Evolutionary conservation across 1,140 invertebrate species (phyloP), one percentile per base, ranked within the genome.

Genomic region (Hypsibius dujardini): DNA sequence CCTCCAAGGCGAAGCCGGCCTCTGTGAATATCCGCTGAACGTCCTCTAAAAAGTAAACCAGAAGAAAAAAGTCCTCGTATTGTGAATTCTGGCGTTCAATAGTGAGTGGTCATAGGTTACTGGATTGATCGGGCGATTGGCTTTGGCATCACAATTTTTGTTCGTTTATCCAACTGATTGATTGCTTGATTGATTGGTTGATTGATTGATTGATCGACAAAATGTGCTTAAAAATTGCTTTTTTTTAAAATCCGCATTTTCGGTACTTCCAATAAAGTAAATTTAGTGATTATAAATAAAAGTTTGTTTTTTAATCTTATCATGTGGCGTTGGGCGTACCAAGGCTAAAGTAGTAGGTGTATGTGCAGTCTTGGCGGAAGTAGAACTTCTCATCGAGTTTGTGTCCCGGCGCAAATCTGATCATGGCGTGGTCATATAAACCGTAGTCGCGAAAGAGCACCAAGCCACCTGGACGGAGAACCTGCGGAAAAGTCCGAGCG

Each of bases 391-490:
- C 91, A 2, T 84, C 78, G 72, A 97, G 89, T 80, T 97, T 96
- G 77, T 90, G 87, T 0, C 92, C 92, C 1, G 89, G 85, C 74
- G 90, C 88, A 79, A 97, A 98, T 70, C 95, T 81, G 1, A 99
- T 76, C 79, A 98, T 95, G 1, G 95, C 90, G 87, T 98, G 90
- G 80, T 99, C 96, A 78, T 95, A 92, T n/a, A 93, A 79, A 0
- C 93, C 95, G 80, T 99, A 99, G 82, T 99, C 96, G 75, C 96
- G 81, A 75, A 98, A 92, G 1, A 98, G 79, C 1, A 98, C 77
- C 47, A 89, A 77, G 15, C 93, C 95, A 40, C 88, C 90, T 0
- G 86, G 87, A 73, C 85, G 86, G 0, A 97, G 79, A 2, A 88
- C 79, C 72, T 83, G 75, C 42, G 14, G 40, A 46, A 62, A 40